phyloP scores from a whole-genome alignment of 2,797 vertebrate species.

The Ambastaia sidthimunki region DNA sequence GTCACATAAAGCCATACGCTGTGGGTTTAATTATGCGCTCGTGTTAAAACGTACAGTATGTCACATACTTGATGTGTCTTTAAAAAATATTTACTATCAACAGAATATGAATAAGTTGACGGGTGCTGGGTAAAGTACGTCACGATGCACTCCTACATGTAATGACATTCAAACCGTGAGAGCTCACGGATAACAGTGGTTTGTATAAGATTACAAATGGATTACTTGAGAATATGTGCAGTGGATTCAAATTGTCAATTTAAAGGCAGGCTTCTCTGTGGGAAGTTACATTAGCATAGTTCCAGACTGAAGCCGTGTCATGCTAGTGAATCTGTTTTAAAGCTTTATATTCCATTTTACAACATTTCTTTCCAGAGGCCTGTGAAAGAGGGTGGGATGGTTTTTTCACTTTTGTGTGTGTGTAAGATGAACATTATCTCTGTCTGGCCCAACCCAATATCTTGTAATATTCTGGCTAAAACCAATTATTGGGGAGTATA shows the following conservation, averaged over 20 bases:
- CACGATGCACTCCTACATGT: constrained; percentile 29
- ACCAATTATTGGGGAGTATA: constrained; percentile 45
- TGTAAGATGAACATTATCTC: constrained; percentile 45
- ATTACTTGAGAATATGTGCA: constrained; percentile 34
- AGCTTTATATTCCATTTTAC: constrained; percentile 55
- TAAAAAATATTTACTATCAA: not conserved
- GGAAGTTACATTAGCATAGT: constrained; percentile 46
- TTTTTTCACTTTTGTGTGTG: constrained; percentile 29
- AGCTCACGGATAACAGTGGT: not conserved
- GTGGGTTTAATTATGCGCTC: not conserved
- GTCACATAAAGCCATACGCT: not conserved
- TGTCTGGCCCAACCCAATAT: constrained; percentile 41
- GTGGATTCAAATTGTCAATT: constrained; percentile 14
- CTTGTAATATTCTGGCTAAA: constrained; percentile 45
- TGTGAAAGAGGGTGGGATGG: constrained; percentile 8
- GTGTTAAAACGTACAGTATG: not conserved
- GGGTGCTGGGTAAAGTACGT: not conserved
- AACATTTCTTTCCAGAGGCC: constrained; percentile 11
- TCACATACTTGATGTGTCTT: not conserved
- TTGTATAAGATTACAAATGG: constrained; percentile 27
- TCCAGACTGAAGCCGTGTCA: constrained; percentile 27
- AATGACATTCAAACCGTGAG: constrained; percentile 23
- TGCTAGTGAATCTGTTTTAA: constrained; percentile 43
- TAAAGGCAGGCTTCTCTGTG: constrained; percentile 37
- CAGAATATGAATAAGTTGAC: not conserved